Base-by-base conservation (phyloP, 2,113 vertebrate genomes). In the Isichthys henryi region DNA sequence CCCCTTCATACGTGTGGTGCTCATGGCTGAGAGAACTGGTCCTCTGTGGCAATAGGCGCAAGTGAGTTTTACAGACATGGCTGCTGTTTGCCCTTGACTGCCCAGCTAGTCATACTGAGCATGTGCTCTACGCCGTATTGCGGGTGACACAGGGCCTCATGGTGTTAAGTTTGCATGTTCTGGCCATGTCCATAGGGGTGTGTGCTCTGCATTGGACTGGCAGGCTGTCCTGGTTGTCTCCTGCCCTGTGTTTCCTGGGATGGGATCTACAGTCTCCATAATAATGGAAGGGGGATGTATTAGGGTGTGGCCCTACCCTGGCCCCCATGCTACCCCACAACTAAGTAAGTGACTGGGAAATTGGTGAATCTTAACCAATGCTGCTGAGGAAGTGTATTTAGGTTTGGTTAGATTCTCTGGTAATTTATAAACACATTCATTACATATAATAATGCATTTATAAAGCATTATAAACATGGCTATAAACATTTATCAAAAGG, bases 1-100 rank as follows among this genome's bases (percentile, higher is more conserved):
- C 35, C 50, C 21, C n/a, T 70, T 88, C 70, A 83, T 7, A 89
- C 83, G 83, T 84, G 89, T 84, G 89, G 90, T 89, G 89, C 90
- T 91, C 86, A 87, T 35, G 35, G 86, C 48, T 90, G 84, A 82
- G 27, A 86, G 89, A 88, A 86, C 89, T 10, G 35, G 86, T 56
- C 53, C 8, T 48, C 77, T 52, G 45, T n/a, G 45, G 21, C 74
- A 2, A 48, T 27, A 49, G 45, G 82, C 19, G 2, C 39, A 45
- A 84, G 19, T 11, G 43, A 84, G 43, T 46, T 45, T 45, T 23
- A 84, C 82, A 84, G 21, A 45, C 43, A 23, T 10, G 45, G 82
- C 43, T 84, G 43, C 82, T 21, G 43, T 49, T 84, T n/a, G 23
- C 43, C 82, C 39, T 48, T 21, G 19, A 43, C 21, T 84, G 4